Evolutionary conservation across 2,113 vertebrate species (phyloP).

Genomic region (Enhydra lutris): DNA sequence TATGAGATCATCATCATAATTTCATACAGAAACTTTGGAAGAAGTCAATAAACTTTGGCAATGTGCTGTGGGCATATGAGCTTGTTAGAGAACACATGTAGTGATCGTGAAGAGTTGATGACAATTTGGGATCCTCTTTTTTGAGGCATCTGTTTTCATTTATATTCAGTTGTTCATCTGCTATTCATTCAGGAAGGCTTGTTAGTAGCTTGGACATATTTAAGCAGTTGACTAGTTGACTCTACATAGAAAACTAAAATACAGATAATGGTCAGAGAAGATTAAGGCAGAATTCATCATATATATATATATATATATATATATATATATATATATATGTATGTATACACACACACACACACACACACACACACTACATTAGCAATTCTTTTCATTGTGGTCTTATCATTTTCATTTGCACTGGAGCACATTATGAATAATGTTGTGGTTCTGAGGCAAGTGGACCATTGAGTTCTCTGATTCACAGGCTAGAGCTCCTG

Average conservation of each 20-base stretch:
- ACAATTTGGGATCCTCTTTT: constrained; percentile 75
- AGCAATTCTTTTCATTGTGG: background rate
- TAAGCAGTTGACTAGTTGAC: constrained; percentile 68
- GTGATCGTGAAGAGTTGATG: constrained; percentile 78
- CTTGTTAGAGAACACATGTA: constrained; percentile 77
- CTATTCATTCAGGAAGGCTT: constrained; percentile 71
- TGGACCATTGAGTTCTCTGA: background rate
- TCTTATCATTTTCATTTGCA: background rate
- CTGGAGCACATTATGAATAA: background rate
- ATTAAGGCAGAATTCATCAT: background rate
- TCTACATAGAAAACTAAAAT: constrained; percentile 13
- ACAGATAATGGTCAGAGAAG: background rate
- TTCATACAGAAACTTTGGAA: constrained; percentile 59
- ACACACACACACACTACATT: background rate
- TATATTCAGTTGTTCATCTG: constrained; percentile 78
- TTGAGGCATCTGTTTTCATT: constrained; percentile 78
- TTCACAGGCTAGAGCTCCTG: background rate
- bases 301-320: no score
- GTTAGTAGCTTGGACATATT: constrained; percentile 58
- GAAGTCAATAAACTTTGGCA: constrained; percentile 69
- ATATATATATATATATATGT: background rate
- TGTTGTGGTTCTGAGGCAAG: background rate
- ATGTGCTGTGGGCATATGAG: constrained; percentile 66
- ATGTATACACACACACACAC: background rate
- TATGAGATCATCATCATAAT: constrained; percentile 49